Conservation (phyloP, 2,113 vertebrate species). For the Choloepus hoffmanni region DNA sequence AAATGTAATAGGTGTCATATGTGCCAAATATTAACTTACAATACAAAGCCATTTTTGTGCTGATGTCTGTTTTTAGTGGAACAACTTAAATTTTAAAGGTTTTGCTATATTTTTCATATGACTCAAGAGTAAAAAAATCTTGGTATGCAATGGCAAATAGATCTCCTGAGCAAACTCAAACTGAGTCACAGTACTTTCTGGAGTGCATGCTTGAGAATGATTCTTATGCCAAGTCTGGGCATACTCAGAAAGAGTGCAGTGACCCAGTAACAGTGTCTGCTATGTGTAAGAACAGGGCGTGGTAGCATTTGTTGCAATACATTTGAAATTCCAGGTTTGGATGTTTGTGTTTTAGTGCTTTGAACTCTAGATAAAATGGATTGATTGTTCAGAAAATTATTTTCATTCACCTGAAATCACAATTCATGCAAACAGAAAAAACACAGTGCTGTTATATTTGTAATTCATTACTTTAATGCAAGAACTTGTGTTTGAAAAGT, state of each 20-base stretch:
- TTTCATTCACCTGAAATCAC: slow-evolving; percentile 11
- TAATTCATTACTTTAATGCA: slow-evolving; percentile 55
- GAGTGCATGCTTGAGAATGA: neutral
- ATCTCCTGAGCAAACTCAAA: slow-evolving; percentile 7
- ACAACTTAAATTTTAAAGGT: slow-evolving; percentile 29
- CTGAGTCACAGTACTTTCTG: neutral
- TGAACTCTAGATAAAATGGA: slow-evolving; percentile 20
- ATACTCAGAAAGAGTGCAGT: neutral
- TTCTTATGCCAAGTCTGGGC: neutral
- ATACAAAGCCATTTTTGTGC: slow-evolving; percentile 38
- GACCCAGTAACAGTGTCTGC: neutral
- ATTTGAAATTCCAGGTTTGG: neutral
- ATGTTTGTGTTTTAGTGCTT: neutral
- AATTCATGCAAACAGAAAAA: slow-evolving; percentile 29
- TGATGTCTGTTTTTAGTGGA: neutral
- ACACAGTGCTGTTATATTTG: neutral
- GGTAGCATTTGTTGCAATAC: neutral
- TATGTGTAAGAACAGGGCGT: neutral
- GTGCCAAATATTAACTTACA: slow-evolving; percentile 25
- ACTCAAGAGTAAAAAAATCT: neutral
- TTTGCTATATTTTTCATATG: neutral
- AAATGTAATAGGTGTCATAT: neutral
- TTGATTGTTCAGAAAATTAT: neutral
- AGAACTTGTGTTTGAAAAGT: slow-evolving; percentile 24
- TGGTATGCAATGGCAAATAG: neutral